Base-by-base conservation (phyloP, 2,113 vertebrate genomes). In the Pterocles orientalis region DNA sequence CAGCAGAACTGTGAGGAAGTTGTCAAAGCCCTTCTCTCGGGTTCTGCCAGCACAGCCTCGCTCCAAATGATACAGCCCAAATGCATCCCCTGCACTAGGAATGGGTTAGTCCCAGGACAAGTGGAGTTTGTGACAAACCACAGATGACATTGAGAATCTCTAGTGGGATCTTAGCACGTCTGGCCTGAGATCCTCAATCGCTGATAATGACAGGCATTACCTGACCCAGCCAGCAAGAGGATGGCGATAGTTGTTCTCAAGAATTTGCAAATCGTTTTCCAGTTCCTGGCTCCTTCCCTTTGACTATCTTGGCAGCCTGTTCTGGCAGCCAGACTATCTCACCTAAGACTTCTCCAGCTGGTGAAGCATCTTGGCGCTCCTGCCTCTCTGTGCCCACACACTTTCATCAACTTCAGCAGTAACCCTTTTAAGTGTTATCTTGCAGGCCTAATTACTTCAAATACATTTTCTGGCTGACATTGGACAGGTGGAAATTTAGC, bases 401-500 rank as follows among this genome's bases (percentile, higher is more conserved):
- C 95, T 96, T 95, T 97, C 93, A 95, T 94, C 94, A 86, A 95
- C 92, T 96, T 97, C 93, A 85, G 81, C 90, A 97, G 93, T 90
- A 97, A 98, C 92, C 90, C 90, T 95, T 97, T 98, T 94, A 96
- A 89, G 89, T 90, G 91, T 89, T 97, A 90, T 97, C 95, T 95
- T 94, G 68, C 88, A 96, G 94, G 88, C 93, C 95, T 97, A 97
- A 97, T 98, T 96, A 97, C 97, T 97, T 97, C 90, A 95, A 97
- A 96, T 72, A 91, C 88, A 89, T 86, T 79, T 94, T 62, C 94
- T 88, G 88, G 75, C 92, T 88, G 82, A 53, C 26, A 8, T 41
- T 14, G 53, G 90, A 97, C 98, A 91, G 62, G 64, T 96, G 97
- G 97, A 88, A 95, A 94, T 92, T 94, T 95, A 98, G 98, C 97